Evolutionary conservation across 1,140 invertebrate species (phyloP).

Genomic region (Brachionus manjavacas): DNA sequence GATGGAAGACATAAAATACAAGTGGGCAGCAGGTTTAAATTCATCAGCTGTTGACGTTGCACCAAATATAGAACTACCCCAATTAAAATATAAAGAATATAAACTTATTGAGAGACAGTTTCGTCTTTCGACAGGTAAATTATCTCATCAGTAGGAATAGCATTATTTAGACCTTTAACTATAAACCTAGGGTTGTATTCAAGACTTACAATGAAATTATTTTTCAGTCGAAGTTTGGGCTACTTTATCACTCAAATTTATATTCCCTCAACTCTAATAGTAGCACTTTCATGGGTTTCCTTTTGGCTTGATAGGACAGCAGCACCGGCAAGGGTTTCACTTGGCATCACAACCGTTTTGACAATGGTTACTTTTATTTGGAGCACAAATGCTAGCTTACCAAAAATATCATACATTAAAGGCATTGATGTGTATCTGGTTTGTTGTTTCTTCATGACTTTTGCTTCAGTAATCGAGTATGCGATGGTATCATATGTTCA

Average conservation of each 20-base stretch:
- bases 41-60: slow-evolving; percentile 79
- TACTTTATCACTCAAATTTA: slow-evolving; percentile 99
- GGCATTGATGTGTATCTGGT: slow-evolving; percentile 93
- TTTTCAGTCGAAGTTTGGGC: slow-evolving; percentile 93
- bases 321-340: slow-evolving; percentile 86
- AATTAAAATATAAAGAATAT: slow-evolving; percentile 90
- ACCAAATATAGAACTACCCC: slow-evolving; percentile 83
- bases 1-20: slow-evolving; percentile 91
- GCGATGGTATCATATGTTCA: slow-evolving; percentile 45
- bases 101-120: slow-evolving; percentile 73
- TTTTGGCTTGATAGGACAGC: slow-evolving; percentile 91
- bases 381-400: slow-evolving; percentile 91
- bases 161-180: neutral
- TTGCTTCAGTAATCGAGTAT: slow-evolving; percentile 47
- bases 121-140: slow-evolving; percentile 44
- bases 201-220: slow-evolving; percentile 89
- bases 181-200: slow-evolving; percentile 84
- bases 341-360: slow-evolving; percentile 90
- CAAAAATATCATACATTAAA: slow-evolving; percentile 96
- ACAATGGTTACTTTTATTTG: slow-evolving; percentile 99
- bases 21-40: slow-evolving; percentile 74
- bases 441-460: slow-evolving; percentile 81
- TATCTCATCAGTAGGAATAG: neutral
- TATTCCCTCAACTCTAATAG: slow-evolving; percentile 94
- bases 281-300: slow-evolving; percentile 96